Evolutionary conservation across 2,113 vertebrate genomes (phyloP), one percentile per base, ranked within the genome.

Genomic region (Chelonoidis abingdonii): DNA sequence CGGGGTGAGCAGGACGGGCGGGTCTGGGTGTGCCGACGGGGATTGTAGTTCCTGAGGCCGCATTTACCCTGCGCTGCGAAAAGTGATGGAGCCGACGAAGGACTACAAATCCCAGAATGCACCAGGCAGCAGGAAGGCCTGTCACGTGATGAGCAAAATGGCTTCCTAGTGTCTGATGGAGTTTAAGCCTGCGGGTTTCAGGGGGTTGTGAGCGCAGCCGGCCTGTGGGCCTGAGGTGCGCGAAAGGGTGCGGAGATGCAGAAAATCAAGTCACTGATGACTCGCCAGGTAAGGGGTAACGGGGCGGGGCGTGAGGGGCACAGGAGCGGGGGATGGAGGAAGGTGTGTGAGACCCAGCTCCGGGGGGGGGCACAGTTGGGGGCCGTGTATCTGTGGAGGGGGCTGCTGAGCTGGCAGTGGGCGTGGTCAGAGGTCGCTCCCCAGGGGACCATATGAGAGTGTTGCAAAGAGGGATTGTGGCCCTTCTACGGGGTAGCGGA

Each of bases 241-340:
- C 35, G n/a, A 10, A 19, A n/a, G 57, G 81, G 76, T n/a, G 76
- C 85, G 80, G 80, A 21, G 95, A 99, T 99, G 99, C 99, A 99
- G 98, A 99, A 99, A 98, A 99, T 99, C 88, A 99, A 99, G 97
- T 99, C 99, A 76, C 98, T 99, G 25, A 99, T 99, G 99, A 97
- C 99, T 98, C 99, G 99, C 16, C 99, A 99, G 99, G 99, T 99
- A 97, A 98, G 98, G 82, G 29, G 22, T 13, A 41, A 29, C 69
- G 3, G 35, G n/a, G 10, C 38, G n/a, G 54, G 49, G 59, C n/a
- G 65, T 6, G 49, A 72, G 35, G 41, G 4, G 78, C 5, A 41
- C 3, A 31, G 17, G 53, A 21, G 87, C 27, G 10, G 21, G 27
- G 59, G 25, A 25, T 25, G 44, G 52, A 85, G 76, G 59, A 19